Conservation (phyloP, 1,140 invertebrate genomes). For the Ips nitidus region DNA sequence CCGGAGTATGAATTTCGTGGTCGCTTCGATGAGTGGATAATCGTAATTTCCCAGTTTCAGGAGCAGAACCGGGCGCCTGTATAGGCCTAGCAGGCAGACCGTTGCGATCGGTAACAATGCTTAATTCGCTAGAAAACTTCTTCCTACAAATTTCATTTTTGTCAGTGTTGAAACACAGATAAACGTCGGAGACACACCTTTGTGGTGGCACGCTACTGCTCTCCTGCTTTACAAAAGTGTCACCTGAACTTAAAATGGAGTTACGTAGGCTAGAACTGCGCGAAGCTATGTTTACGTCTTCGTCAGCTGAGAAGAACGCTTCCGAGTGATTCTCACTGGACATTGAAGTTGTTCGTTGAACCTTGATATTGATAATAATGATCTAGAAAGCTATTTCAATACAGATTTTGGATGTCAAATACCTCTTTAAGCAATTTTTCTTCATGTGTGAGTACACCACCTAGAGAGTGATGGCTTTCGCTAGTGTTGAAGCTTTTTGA, state of each 20-base stretch:
- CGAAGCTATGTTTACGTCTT: constrained; percentile 69
- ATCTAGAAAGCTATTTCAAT: not conserved
- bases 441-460: constrained; percentile 52
- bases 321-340: constrained; percentile 88
- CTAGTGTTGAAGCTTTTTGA: constrained; percentile 48
- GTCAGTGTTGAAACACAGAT: no score
- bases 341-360: constrained; percentile 81
- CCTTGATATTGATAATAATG: constrained; percentile 53
- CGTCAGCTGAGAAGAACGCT: constrained; percentile 88
- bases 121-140: constrained; percentile 56
- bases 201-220: constrained; percentile 45
- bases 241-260: constrained; percentile 58
- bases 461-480: constrained; percentile 58
- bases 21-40: constrained; percentile 61
- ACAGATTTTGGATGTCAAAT: not conserved
- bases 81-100: constrained; percentile 28
- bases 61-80: constrained; percentile 41
- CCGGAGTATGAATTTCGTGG: constrained; percentile 62
- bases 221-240: constrained; percentile 54
- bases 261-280: constrained; percentile 66
- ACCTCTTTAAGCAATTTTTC: constrained; percentile 56
- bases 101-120: constrained; percentile 50
- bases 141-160: constrained; percentile 43
- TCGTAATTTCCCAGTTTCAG: constrained; percentile 42
- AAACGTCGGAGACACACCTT: constrained; percentile 14